Evolutionary conservation across 2,888 invertebrate species (phyloP).

Genomic region (Drosophila bunnanda): DNA sequence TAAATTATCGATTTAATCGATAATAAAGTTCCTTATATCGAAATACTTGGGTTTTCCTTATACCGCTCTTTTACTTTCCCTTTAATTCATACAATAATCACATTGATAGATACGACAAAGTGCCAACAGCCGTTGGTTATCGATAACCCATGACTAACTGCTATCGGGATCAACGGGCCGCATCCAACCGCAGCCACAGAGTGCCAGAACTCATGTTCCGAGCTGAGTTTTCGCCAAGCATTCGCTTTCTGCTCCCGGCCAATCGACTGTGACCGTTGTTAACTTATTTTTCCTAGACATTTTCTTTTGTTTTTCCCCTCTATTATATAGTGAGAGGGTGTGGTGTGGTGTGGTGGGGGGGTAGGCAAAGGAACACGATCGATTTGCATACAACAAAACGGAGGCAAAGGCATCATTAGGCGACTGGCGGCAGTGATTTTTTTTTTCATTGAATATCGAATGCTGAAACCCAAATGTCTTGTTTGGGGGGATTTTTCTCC

Average conservation of each 20-base stretch:
- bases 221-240: conserved; percentile 45
- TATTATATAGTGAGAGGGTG: conserved; percentile 2
- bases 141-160: conserved; percentile 23
- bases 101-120: too few relatives aligned
- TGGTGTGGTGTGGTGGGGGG: too few relatives aligned
- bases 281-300: conserved; percentile 2
- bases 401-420: conserved; percentile 63
- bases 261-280: conserved; percentile 72
- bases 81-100: not conserved
- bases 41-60: not conserved
- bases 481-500: conserved; percentile 6
- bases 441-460: conserved; percentile 33
- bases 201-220: conserved; percentile 63
- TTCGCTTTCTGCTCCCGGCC: conserved; percentile 59
- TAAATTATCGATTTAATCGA: conserved; percentile 8
- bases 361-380: conserved; percentile 28
- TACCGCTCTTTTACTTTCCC: not conserved
- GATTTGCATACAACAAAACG: conserved; percentile 66
- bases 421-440: conserved; percentile 36
- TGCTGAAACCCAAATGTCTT: conserved; percentile 29
- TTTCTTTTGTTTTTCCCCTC: conserved; percentile 6
- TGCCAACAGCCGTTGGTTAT: not conserved
- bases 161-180: conserved; percentile 50
- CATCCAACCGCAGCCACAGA: conserved; percentile 52
- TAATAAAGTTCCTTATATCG: rapidly evolving